These are phyloP conservation scores for Caenorhabditis tropicalis DNA, from an alignment of 1,140 invertebrate species.

Conservation along the genomic window DNA sequence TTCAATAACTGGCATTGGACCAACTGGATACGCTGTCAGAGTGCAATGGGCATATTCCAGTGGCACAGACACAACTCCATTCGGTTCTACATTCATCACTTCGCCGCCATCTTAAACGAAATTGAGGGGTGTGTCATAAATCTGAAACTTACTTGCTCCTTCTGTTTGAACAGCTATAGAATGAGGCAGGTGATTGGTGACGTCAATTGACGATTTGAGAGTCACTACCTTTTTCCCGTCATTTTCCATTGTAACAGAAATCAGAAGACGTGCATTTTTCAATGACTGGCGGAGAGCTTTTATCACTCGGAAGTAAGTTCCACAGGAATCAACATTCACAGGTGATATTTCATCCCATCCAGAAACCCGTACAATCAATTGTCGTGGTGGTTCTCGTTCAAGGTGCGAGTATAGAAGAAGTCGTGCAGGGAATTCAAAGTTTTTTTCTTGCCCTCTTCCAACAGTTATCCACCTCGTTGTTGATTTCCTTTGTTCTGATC, in stretches of 20 bases:
- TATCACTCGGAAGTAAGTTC: slow-evolving; percentile 82
- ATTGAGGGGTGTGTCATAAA: neutral
- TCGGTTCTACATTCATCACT: slow-evolving; percentile 28
- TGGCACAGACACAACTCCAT: slow-evolving; percentile 20
- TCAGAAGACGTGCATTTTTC: slow-evolving; percentile 78
- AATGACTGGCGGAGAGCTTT: slow-evolving; percentile 3
- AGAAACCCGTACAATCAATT: slow-evolving; percentile 85
- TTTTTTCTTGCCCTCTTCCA: slow-evolving; percentile 51
- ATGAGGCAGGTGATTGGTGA: slow-evolving; percentile 78
- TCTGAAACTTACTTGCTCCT: neutral
- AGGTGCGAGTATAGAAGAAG: slow-evolving; percentile 53
- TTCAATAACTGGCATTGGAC: slow-evolving; percentile 27
- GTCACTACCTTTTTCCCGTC: slow-evolving; percentile 92
- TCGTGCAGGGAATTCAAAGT: slow-evolving; percentile 63
- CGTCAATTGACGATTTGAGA: slow-evolving; percentile 85
- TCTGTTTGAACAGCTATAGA: slow-evolving; percentile 47
- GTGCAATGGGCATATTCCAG: slow-evolving; percentile 21
- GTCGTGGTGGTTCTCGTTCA: slow-evolving; percentile 77
- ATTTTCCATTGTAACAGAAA: slow-evolving; percentile 87
- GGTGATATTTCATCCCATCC: slow-evolving; percentile 85
- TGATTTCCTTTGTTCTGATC: slow-evolving; percentile 57
- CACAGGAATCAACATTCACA: slow-evolving; percentile 91
- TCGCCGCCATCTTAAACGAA: slow-evolving; percentile 16
- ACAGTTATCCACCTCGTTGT: slow-evolving; percentile 60
- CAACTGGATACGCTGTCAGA: slow-evolving; percentile 25